These are phyloP conservation scores for Aleiodes testaceus DNA, from an alignment of 2,888 invertebrate species.

Conservation along the genomic window DNA sequence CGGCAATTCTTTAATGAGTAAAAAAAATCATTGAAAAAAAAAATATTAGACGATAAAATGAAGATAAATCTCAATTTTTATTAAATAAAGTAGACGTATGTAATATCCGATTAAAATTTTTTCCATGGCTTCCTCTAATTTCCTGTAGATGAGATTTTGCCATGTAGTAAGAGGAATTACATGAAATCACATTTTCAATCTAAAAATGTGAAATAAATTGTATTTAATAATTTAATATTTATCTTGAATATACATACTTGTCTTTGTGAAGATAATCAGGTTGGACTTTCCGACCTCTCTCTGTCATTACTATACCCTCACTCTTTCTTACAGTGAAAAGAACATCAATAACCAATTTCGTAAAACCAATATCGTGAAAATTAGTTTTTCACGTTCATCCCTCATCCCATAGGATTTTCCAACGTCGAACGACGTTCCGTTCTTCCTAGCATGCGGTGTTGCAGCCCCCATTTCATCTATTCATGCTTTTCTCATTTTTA, in stretches of 20 bases:
- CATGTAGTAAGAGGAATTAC: background rate
- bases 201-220: no score
- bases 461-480: slow-evolving; percentile 27
- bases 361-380: slow-evolving; percentile 70
- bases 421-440: slow-evolving; percentile 8
- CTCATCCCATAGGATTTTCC: slow-evolving; percentile 30
- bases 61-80: no score
- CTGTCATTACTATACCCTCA: slow-evolving; percentile 32
- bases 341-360: slow-evolving; percentile 70
- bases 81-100: background rate
- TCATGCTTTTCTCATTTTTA: slow-evolving; percentile 36
- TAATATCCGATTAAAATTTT: slow-evolving; percentile 21
- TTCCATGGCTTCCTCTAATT: slow-evolving; percentile 2
- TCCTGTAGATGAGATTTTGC: slow-evolving; percentile 7
- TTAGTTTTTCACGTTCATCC: slow-evolving; percentile 61
- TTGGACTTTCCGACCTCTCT: slow-evolving; percentile 30
- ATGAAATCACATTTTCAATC: no score
- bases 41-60: no score
- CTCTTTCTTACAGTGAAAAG: slow-evolving; percentile 51
- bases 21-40: no score
- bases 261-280: background rate
- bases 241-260: slow-evolving; percentile 9
- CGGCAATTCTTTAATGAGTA: no score
- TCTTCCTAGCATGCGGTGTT: slow-evolving; percentile 21
- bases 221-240: no score